Conservation (phyloP, 1,140 invertebrate genomes). For the Gonioctena quinquepunctata region DNA sequence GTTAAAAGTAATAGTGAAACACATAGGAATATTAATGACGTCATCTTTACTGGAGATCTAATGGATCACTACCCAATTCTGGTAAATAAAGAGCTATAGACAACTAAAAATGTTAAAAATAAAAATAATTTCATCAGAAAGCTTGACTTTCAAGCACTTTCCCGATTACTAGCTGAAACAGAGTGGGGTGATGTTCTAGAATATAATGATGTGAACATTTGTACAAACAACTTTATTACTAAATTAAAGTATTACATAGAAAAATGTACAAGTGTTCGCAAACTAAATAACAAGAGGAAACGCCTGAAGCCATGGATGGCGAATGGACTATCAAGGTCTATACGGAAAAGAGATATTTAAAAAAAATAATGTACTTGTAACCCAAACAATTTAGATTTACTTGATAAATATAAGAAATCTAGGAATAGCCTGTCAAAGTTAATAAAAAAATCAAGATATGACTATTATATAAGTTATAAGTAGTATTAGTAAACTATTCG, state of each 20-base stretch:
- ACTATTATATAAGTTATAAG: too few relatives aligned
- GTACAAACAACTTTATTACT: background rate
- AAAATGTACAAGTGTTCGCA: background rate
- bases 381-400: background rate
- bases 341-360: background rate
- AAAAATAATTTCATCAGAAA: background rate
- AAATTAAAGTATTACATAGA: background rate
- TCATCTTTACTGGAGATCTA: too few relatives aligned
- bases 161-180: background rate
- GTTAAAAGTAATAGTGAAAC: background rate
- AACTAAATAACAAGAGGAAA: background rate
- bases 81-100: background rate
- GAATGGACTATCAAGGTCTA: background rate
- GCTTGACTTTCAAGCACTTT: background rate
- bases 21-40: background rate
- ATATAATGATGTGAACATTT: background rate
- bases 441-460: background rate
- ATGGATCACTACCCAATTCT: too few relatives aligned
- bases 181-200: background rate
- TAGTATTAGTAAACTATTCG: too few relatives aligned
- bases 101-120: background rate
- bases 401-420: background rate
- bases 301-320: background rate
- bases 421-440: background rate
- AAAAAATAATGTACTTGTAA: background rate